Conservation (phyloP, 1,140 invertebrate species). For the Drosophila pectinifera region DNA sequence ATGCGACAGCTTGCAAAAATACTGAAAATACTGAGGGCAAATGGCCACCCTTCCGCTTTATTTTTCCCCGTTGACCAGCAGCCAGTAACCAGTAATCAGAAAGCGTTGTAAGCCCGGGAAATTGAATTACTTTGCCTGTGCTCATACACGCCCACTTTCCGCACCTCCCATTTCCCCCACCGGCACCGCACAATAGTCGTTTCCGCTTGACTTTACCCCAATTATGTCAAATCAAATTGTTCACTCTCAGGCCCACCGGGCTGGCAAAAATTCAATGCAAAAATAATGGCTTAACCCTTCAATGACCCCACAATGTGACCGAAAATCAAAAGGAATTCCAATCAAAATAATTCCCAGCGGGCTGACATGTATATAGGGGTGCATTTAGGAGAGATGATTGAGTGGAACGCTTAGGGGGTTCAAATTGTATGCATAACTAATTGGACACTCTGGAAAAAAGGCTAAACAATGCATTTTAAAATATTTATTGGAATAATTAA, state of each 20-base stretch:
- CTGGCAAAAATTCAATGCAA: constrained; percentile 26
- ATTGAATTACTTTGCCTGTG: constrained; percentile 68
- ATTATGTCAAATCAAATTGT: constrained; percentile 77
- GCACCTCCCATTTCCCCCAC: constrained; percentile 1
- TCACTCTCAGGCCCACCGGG: constrained; percentile 14
- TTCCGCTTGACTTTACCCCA: constrained; percentile 78
- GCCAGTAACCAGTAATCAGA: constrained; percentile 39
- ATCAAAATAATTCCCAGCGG: constrained; percentile 24
- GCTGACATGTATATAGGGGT: constrained; percentile 26
- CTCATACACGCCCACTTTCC: constrained; percentile 32
- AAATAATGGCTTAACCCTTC: constrained; percentile 43
- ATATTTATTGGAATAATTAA: not conserved
- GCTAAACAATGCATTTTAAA: not conserved
- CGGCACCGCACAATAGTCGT: constrained; percentile 60
- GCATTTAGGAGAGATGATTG: constrained; percentile 13
- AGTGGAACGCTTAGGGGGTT: not conserved
- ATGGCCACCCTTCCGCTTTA: constrained; percentile 20
- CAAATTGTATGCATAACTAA: constrained; percentile 44
- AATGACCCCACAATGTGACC: constrained; percentile 42
- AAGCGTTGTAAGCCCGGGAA: constrained; percentile 57
- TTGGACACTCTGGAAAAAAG: constrained; percentile 14
- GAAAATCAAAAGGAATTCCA: constrained; percentile 56
- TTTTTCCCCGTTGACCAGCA: constrained; percentile 40
- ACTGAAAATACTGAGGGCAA: not conserved
- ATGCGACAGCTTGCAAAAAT: constrained; percentile 63